Base-by-base conservation (phyloP, 2,888 invertebrate genomes). In the Philereme transversata region DNA sequence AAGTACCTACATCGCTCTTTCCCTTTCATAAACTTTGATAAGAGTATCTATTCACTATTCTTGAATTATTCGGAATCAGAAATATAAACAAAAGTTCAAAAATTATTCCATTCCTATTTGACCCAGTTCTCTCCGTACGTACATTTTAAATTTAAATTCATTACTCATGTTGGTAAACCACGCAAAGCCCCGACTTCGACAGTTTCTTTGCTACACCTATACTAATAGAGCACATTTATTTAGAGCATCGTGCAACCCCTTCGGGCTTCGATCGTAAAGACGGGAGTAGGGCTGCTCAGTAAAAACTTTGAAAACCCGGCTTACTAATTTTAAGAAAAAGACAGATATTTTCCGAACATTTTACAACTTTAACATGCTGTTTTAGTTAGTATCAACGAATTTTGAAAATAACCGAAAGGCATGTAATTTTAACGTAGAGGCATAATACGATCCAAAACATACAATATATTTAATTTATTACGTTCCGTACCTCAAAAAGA, bases 201-300 rank as follows among this genome's bases (percentile, higher is more conserved):
- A 64, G 60, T 59, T 64, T 49, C 51, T 54, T 48, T 44, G 55
- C 53, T 55, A 48, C 64, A 66, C 58, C 63, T 67, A 53, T 63
- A 67, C 65, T 65, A 69, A 69, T 69, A 69, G 65, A 65, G 60
- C 60, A 64, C 67, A 67, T 69, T 64, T 67, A 65, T 67, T 61
- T 49, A 62, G 53, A 59, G 60, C 65, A 57, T 60, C 65, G 57
- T 64, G 58, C 51, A 62, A 59, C 62, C 67, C 64, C 56, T 56
- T 59, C 36, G 62, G 65, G 67, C 67, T 59, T 56, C 59, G 67
- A 54, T 69, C 65, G 67, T 69, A 69, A 69, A 69, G 59, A 62
- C 47, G 49, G 46, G 43, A 34, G 46, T 51, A 59, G 56, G 35
- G 63, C 10, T 52, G 59, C 11, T 11, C 48, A 46, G 6, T 52